Percentiles rank a stretch among this genome's conserved stretches.
Conservation (phyloP, 2,797 vertebrate species). For the Rhynchotus rufescens region DNA sequence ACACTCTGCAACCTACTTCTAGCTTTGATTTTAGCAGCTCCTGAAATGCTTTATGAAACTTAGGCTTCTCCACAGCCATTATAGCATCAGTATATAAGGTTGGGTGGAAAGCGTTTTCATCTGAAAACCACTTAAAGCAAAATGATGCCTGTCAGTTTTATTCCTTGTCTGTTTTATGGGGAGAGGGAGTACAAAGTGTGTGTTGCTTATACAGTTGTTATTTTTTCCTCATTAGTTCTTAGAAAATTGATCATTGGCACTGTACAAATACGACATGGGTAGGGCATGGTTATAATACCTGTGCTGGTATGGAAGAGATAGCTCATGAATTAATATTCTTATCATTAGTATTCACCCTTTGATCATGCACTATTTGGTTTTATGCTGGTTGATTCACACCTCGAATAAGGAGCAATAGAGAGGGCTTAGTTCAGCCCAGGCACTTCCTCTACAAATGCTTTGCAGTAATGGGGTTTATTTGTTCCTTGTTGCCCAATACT, state of each 20-base stretch:
- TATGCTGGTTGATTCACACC: neutral
- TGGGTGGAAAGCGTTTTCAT: neutral
- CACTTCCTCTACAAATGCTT: neutral
- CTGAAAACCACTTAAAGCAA: constrained; percentile 2
- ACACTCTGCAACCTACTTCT: neutral
- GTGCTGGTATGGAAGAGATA: neutral
- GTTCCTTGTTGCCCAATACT: neutral
- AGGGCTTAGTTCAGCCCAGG: neutral
- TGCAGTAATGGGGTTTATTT: neutral
- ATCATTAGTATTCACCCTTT: constrained; percentile 39
- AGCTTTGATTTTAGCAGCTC: neutral
- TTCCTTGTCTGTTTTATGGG: neutral
- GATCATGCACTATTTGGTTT: constrained; percentile 5
- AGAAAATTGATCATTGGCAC: neutral
- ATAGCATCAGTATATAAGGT: neutral
- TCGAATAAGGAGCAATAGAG: neutral
- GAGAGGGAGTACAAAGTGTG: neutral
- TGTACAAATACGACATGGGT: neutral
- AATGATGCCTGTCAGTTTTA: neutral
- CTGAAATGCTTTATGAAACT: neutral
- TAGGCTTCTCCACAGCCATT: neutral
- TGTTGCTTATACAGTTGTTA: neutral
- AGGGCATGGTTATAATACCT: neutral
- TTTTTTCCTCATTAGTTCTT: neutral
- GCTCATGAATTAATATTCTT: neutral